phyloP scores from a whole-genome alignment of 2,113 vertebrate species.

The Pardalotus punctatus region DNA sequence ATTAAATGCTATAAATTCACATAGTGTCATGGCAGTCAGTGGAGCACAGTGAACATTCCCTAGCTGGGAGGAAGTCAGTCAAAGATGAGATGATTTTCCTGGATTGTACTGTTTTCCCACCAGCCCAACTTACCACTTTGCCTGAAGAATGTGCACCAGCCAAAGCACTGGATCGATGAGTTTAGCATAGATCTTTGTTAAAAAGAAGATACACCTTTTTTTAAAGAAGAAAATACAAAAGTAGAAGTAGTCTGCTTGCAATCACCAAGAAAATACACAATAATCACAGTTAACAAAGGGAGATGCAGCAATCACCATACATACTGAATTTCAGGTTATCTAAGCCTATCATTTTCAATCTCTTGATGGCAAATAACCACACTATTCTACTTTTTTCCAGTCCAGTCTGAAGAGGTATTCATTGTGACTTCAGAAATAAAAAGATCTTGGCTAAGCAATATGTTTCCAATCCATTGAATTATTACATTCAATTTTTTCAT shows the following conservation, averaged over 20 bases:
- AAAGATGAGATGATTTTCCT: background rate
- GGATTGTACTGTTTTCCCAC: background rate
- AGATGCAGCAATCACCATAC: background rate
- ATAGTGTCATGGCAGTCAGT: background rate
- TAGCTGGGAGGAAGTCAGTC: background rate
- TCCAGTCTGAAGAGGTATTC: background rate
- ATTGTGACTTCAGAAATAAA: background rate
- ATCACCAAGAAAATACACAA: background rate
- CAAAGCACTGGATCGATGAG: background rate
- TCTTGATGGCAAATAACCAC: background rate
- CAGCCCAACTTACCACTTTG: background rate
- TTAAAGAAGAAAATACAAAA: background rate
- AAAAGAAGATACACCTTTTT: background rate
- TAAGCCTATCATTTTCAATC: background rate
- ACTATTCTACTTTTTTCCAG: background rate
- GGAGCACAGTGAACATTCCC: background rate
- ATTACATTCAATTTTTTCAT: background rate
- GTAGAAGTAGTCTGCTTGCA: background rate
- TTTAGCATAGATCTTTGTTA: background rate
- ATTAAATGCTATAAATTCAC: background rate
- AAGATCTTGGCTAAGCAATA: constrained; percentile 16
- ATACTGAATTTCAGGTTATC: background rate
- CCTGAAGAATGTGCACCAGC: background rate
- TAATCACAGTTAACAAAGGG: background rate
- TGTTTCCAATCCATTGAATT: background rate